Evolutionary conservation across 2,888 invertebrate genomes (phyloP).

Genomic region (Drosophila percnosoma): DNA sequence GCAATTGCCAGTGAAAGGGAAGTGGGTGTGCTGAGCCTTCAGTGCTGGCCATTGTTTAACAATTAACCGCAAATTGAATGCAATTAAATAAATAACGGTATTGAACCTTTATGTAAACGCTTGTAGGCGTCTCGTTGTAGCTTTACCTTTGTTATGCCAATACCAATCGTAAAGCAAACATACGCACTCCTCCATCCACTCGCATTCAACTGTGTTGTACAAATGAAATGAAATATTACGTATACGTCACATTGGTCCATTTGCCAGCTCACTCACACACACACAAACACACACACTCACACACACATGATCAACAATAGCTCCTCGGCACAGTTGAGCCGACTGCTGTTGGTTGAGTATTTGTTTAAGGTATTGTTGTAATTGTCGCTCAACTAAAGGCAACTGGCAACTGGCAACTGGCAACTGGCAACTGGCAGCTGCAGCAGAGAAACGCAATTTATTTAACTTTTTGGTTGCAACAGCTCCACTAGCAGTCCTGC

Average conservation of each 20-base stretch:
- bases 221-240: constrained; percentile 80
- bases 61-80: constrained; percentile 82
- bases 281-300: constrained; percentile 13
- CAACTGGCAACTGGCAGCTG: constrained; percentile 14
- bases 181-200: constrained; percentile 11
- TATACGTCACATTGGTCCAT: constrained; percentile 79
- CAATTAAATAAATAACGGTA: constrained; percentile 82
- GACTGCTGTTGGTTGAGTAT: constrained; percentile 48
- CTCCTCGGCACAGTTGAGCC: constrained; percentile 27
- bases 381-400: constrained; percentile 45
- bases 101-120: constrained; percentile 79
- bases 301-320: constrained; percentile 38
- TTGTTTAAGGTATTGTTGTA: constrained; percentile 76
- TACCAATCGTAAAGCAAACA: constrained; percentile 45
- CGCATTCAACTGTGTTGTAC: constrained; percentile 50
- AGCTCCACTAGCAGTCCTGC: constrained; percentile 9
- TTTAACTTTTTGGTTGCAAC: constrained; percentile 39
- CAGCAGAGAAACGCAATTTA: constrained; percentile 46
- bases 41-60: constrained; percentile 75
- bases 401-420: constrained; percentile 1
- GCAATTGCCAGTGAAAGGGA: constrained; percentile 9
- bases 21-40: constrained; percentile 31
- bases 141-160: constrained; percentile 43
- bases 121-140: constrained; percentile 64
- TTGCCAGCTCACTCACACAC: constrained; percentile 54